phyloP scores from a whole-genome alignment of 1,140 invertebrate species.

The Gonatopus flavifemur region DNA sequence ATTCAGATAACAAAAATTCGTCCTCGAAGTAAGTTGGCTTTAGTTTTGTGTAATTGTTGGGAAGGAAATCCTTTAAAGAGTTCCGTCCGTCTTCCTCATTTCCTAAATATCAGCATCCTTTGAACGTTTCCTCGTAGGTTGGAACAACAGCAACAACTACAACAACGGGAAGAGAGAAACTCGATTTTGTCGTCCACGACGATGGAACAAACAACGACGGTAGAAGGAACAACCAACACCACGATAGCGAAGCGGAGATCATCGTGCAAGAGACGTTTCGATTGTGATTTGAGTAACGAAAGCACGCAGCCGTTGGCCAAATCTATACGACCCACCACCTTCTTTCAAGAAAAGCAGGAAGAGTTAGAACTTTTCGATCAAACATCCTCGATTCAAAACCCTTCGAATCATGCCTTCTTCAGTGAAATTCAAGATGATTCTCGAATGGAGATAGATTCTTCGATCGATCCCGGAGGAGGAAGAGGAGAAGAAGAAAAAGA shows the following conservation, averaged over 20 bases:
- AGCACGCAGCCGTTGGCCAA: background rate
- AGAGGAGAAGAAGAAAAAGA: too few relatives aligned
- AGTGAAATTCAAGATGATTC: too few relatives aligned
- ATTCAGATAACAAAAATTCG: too few relatives aligned
- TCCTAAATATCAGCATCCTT: conserved; percentile 31
- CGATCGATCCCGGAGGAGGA: too few relatives aligned
- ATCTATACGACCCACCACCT: background rate
- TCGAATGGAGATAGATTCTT: too few relatives aligned
- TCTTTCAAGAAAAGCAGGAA: too few relatives aligned
- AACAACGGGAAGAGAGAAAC: background rate
- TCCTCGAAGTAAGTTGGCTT: too few relatives aligned
- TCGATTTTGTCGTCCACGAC: too few relatives aligned
- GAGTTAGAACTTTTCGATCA: too few relatives aligned
- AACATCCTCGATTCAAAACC: too few relatives aligned
- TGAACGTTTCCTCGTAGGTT: conserved; percentile 33
- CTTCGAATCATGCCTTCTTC: too few relatives aligned
- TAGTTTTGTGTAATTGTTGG: conserved; percentile 1
- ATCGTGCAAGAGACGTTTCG: background rate
- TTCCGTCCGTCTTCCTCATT: conserved; percentile 26
- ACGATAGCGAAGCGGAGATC: background rate
- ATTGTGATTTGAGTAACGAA: conserved; percentile 1
- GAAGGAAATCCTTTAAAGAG: too few relatives aligned
- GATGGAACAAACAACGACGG: conserved; percentile 11
- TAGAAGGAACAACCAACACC: conserved; percentile 16
- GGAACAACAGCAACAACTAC: conserved; percentile 19